Evolutionary conservation across 2,113 vertebrate genomes (phyloP).

Genomic region (Ploceus nigricollis): DNA sequence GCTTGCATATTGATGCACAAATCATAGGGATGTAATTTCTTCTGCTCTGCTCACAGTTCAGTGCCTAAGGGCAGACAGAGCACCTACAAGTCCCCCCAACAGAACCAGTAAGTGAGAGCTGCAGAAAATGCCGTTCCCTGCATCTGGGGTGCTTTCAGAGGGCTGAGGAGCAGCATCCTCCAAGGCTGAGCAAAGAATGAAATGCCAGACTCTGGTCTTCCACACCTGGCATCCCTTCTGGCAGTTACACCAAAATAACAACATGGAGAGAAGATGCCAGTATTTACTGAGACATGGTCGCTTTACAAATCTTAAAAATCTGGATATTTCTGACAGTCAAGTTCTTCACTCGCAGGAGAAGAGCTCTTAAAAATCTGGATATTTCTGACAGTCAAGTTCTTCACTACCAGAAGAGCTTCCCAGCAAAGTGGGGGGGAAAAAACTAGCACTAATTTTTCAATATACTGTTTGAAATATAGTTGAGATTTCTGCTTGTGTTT

Average conservation of each 20-base stretch:
- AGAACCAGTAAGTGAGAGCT: not conserved
- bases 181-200: not conserved
- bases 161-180: not conserved
- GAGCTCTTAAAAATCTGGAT: not conserved
- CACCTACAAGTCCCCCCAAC: fast-evolving
- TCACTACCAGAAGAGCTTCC: not conserved
- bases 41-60: not conserved
- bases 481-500: not conserved
- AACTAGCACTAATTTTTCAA: not conserved
- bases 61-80: not conserved
- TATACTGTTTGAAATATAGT: not conserved
- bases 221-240: not conserved
- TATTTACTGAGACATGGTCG: not conserved
- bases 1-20: not conserved
- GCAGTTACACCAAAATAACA: not conserved
- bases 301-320: not conserved
- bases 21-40: not conserved
- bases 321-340: not conserved
- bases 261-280: not conserved
- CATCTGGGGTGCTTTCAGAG: fast-evolving
- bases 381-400: not conserved
- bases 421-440: not conserved
- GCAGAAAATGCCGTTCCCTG: not conserved
- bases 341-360: not conserved
- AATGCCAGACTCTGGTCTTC: not conserved